These are phyloP conservation scores for Phyllostomus discolor DNA, from an alignment of 2,113 vertebrate species.

Conservation along the genomic window DNA sequence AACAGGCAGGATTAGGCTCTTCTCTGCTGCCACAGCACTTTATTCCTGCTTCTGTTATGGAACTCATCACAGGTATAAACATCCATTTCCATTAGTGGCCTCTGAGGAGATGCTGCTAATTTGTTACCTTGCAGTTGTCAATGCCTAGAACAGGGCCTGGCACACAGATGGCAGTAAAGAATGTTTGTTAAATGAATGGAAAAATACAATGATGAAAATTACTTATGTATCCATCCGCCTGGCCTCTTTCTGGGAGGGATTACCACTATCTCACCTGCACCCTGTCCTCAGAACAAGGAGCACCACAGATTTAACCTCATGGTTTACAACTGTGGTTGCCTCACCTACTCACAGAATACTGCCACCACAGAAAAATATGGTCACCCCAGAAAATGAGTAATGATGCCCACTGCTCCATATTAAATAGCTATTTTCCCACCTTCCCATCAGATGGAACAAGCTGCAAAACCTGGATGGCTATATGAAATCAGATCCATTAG, in stretches of 20 bases:
- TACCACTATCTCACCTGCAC: background rate
- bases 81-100: background rate
- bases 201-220: background rate
- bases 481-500: background rate
- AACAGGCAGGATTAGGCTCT: background rate
- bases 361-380: no score
- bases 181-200: background rate
- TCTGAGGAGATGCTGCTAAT: background rate
- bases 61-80: background rate
- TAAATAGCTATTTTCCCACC: background rate
- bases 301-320: background rate
- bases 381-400: background rate
- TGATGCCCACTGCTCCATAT: background rate
- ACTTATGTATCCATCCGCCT: background rate
- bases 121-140: background rate
- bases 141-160: background rate
- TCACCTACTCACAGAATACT: background rate
- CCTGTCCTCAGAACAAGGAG: background rate
- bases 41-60: background rate
- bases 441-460: background rate
- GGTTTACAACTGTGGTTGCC: background rate
- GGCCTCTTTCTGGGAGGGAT: background rate
- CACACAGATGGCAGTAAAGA: background rate
- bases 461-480: background rate
- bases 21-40: background rate